Evolutionary conservation across 2,113 vertebrate species (phyloP).

Genomic region (Tylochromis polylepis): DNA sequence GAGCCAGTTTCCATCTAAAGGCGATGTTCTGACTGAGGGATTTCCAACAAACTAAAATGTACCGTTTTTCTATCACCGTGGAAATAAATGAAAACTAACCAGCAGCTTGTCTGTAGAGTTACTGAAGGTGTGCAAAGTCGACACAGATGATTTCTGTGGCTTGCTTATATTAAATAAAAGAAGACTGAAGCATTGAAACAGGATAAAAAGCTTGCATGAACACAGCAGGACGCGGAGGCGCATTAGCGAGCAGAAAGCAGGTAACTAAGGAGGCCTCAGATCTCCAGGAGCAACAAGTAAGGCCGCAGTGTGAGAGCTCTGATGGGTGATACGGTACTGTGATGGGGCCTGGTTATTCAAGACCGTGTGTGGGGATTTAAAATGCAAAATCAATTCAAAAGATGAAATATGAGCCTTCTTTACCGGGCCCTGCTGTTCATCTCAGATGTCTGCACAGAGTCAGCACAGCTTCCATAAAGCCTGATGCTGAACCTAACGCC

Average conservation of each 20-base stretch:
- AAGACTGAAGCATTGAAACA: neutral
- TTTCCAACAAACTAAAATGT: neutral
- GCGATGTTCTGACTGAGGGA: too few species aligned
- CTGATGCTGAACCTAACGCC: neutral
- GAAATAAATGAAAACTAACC: neutral
- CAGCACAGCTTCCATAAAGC: neutral
- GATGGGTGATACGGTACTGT: neutral
- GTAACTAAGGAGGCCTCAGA: neutral
- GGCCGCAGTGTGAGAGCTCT: neutral
- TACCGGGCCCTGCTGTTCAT: too few species aligned
- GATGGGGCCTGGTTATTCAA: neutral
- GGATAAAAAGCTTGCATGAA: neutral
- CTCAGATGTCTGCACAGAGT: too few species aligned
- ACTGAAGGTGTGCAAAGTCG: neutral
- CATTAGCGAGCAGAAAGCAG: rapidly evolving
- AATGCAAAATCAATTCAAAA: too few species aligned
- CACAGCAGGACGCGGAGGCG: neutral
- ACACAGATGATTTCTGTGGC: neutral
- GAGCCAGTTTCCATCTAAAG: too few species aligned
- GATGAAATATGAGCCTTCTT: too few species aligned
- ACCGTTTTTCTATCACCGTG: neutral
- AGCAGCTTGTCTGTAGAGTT: neutral
- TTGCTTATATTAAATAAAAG: neutral
- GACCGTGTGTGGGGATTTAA: too few species aligned
- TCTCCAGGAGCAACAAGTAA: rapidly evolving